Percentiles rank a stretch among this genome's conserved stretches.
These are phyloP conservation scores for Atta colombica DNA, from an alignment of 1,140 invertebrate genomes.

Conservation along the genomic window DNA sequence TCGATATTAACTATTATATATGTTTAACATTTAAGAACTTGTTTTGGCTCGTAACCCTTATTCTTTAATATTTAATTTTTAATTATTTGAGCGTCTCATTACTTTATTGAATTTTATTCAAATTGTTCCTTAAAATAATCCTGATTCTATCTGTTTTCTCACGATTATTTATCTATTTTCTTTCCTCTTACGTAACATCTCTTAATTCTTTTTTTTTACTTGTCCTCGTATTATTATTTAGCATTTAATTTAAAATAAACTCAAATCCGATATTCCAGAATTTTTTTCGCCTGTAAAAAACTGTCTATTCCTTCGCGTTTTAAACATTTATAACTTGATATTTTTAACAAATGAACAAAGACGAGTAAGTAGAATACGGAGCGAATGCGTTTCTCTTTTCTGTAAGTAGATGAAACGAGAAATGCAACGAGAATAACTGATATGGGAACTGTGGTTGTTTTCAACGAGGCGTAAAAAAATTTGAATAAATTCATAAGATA, in stretches of 20 bases:
- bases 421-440: slow-evolving; percentile 54
- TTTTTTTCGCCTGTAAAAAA: slow-evolving; percentile 11
- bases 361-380: not conserved
- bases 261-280: not conserved
- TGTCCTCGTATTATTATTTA: not conserved
- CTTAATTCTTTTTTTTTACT: not conserved
- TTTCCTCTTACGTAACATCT: not conserved
- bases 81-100: not conserved
- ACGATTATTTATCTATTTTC: too few relatives aligned
- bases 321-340: not conserved
- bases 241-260: not conserved
- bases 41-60: too few relatives aligned
- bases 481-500: slow-evolving; percentile 67
- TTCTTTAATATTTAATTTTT: too few relatives aligned
- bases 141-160: not conserved
- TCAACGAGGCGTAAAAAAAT: slow-evolving; percentile 50
- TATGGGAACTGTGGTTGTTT: slow-evolving; percentile 13
- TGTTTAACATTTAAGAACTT: too few relatives aligned
- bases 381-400: slow-evolving; percentile 17
- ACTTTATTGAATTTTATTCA: not conserved
- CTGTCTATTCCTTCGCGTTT: slow-evolving; percentile 23
- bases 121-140: not conserved
- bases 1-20: too few relatives aligned
- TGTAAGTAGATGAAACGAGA: slow-evolving; percentile 67
- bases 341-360: slow-evolving; percentile 12